Percentiles rank a stretch among this genome's conserved stretches.
phyloP scores from a whole-genome alignment of 2,113 vertebrate species.

The Laterallus jamaicensis region DNA sequence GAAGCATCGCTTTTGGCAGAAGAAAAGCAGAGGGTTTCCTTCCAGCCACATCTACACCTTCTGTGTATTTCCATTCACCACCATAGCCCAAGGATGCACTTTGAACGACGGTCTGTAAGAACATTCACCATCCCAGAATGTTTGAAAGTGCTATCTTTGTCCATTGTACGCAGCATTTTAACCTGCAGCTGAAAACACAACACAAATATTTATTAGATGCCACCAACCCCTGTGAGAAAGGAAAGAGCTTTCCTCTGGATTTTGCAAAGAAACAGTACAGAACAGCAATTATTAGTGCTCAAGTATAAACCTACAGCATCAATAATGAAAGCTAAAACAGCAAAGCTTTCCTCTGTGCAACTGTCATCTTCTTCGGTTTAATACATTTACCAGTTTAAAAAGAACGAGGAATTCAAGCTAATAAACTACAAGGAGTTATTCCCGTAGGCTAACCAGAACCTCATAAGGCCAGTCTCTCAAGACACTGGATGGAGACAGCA shows the following conservation, averaged over 20 bases:
- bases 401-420: not conserved
- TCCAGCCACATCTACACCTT: not conserved
- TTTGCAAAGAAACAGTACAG: not conserved
- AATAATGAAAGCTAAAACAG: not conserved
- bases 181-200: not conserved
- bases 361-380: not conserved
- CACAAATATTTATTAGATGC: not conserved
- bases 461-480: not conserved
- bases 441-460: not conserved
- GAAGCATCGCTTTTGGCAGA: not conserved
- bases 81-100: not conserved
- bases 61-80: not conserved
- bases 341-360: not conserved
- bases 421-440: not conserved
- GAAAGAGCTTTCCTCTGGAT: not conserved
- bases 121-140: not conserved
- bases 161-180: not conserved
- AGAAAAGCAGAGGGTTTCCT: not conserved
- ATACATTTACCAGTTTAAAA: not conserved
- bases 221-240: not conserved
- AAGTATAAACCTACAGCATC: not conserved
- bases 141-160: not conserved
- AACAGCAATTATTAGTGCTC: not conserved
- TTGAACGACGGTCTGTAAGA: not conserved
- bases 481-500: not conserved